Percentiles rank a stretch among this genome's conserved stretches.
Evolutionary conservation across 2,113 vertebrate species (phyloP).

Genomic region (Alouatta palliata): DNA sequence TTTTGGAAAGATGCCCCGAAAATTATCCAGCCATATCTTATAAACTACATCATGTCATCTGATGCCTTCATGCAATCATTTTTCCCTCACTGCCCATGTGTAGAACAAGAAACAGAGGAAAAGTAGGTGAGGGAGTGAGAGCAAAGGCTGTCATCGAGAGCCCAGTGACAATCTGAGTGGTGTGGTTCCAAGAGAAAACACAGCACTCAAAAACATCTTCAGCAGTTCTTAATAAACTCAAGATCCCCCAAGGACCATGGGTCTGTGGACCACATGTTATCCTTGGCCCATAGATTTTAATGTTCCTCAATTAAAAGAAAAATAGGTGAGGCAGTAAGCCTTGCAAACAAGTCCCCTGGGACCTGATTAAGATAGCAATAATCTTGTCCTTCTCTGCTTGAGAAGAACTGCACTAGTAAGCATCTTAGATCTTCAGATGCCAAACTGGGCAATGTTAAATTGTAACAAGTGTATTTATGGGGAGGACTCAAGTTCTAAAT

Average conservation of each 20-base stretch:
- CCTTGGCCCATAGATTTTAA: not conserved
- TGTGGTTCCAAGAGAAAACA: not conserved
- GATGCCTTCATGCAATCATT: too few species aligned
- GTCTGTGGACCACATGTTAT: not conserved
- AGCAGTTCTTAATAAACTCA: not conserved
- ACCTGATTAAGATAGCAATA: not conserved
- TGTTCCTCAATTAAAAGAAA: not conserved
- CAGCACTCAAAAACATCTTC: not conserved
- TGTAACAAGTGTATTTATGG: not conserved
- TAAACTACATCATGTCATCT: not conserved
- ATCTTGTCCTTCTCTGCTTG: not conserved
- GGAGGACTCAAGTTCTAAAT: not conserved
- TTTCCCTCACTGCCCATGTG: too few species aligned
- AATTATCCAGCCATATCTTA: not conserved
- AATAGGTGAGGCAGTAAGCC: not conserved
- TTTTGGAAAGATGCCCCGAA: not conserved
- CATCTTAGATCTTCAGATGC: not conserved
- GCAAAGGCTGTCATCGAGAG: not conserved
- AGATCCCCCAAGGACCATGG: not conserved
- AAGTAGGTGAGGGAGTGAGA: not conserved
- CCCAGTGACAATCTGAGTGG: not conserved
- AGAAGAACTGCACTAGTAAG: not conserved
- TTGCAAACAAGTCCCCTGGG: not conserved
- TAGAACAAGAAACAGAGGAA: not conserved
- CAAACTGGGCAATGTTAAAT: not conserved